Conservation (phyloP, 2,797 vertebrate species). For the Synanceia verrucosa region DNA sequence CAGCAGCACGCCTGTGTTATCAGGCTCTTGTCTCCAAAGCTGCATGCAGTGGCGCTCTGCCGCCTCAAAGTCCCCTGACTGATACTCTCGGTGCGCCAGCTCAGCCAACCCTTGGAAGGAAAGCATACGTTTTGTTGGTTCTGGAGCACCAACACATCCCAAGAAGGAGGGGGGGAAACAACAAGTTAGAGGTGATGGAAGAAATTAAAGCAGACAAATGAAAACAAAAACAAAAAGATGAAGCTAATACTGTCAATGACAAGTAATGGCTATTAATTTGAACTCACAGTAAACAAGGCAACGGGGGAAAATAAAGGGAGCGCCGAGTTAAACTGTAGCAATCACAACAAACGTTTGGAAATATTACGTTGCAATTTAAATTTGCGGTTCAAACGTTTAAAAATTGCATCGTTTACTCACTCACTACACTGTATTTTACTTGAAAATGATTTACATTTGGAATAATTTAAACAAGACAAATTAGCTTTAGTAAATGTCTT, state of each 20-base stretch:
- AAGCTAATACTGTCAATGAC: conserved; percentile 33
- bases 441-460: background rate
- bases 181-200: conserved; percentile 95
- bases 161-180: conserved; percentile 85
- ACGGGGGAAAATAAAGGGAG: background rate
- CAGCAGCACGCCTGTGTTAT: conserved; percentile 97
- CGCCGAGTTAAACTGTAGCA: background rate
- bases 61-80: conserved; percentile 99
- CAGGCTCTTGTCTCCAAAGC: conserved; percentile 98
- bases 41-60: conserved; percentile 99
- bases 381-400: no score
- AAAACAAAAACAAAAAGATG: conserved; percentile 66
- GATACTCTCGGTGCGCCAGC: conserved; percentile 99
- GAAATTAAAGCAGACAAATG: conserved; percentile 83
- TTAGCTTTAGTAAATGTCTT: background rate
- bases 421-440: background rate
- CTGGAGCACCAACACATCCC: conserved; percentile 98
- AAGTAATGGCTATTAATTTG: background rate
- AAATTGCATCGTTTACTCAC: background rate
- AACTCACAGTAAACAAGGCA: conserved; percentile 22
- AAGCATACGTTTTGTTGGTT: conserved; percentile 99
- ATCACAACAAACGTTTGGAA: background rate
- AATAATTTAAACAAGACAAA: background rate
- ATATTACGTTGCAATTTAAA: background rate
- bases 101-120: conserved; percentile 99